Base-by-base conservation (phyloP, 2,113 vertebrate genomes). In the Pithys albifrons region DNA sequence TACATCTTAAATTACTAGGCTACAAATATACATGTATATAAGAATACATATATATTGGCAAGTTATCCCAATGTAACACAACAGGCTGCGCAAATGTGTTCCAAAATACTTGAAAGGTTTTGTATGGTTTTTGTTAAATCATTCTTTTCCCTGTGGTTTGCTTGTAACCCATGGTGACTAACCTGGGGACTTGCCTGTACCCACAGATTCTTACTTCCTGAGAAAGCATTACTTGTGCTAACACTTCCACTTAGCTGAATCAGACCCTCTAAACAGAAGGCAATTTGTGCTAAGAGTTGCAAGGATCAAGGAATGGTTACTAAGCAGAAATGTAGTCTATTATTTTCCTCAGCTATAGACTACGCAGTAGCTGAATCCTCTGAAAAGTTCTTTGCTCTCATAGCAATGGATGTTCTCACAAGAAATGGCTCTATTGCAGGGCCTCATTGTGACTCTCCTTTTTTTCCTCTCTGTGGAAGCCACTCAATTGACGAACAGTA, bases 221-320 rank as follows among this genome's bases (percentile, higher is more conserved):
- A 2, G 9, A 66, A 77, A 87, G 48, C 83, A 74, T 71, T 91
- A 52, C 69, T 55, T 29, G 39, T 39, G 35, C 72, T 83, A 85
- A 79, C 58, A 41, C 37, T 83, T 86, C 89, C 79, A 90, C 85
- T 88, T 66, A 52, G 90, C 58, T 93, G 91, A 91, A 85, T 85
- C 82, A 95, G 81, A 66, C 49, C 27, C 49, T 85, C 39, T 6
- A 24, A 70, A 73, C 59, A 86, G 88, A 74, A 64, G 51, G 66
- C 35, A 66, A 82, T 81, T 91, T 91, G 64, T 92, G 59, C 69
- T 62, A 31, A 58, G 82, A 78, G 72, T 43, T 93, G 59, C 67
- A 71, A 62, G 39, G 82, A 88, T 45, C 75, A 94, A 83, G 79
- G 55, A 66, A 41, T 0, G 0, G 90, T 88, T 77, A 77, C 90